Base-by-base conservation (phyloP, 2,113 vertebrate species). In the Merops nubicus region DNA sequence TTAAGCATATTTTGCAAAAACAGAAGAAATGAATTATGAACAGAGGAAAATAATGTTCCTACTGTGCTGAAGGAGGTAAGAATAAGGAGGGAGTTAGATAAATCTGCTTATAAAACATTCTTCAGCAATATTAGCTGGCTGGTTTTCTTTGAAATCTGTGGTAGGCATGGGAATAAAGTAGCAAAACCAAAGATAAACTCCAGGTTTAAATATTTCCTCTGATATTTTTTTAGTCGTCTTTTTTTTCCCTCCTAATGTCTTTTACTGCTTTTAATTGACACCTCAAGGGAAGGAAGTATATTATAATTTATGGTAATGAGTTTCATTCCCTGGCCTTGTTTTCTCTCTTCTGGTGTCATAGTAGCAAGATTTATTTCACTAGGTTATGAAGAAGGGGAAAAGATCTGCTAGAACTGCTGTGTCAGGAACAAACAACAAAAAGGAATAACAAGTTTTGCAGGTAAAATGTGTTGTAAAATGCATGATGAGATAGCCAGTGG, bases 261-360 rank as follows among this genome's bases (percentile, higher is more conserved):
- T 83, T 83, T 81, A 22, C 54, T 89, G 12, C 16, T 89, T 93
- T 93, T 88, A 91, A 86, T 70, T 96, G 69, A 87, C 20, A 91
- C 13, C 75, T 78, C 53, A 77, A 85, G 91, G 65, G 85, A 92
- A 88, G 16, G 18, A 77, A 73, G 81, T 34, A 33, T 80, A 36
- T 89, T 95, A 64, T 78, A 95, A 95, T 88, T 90, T 90, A 91
- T 93, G 80, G 6, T 85, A 88, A 95, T 60, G 40, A 75, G n/a
- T 80, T 92, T 93, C 59, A 85, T 50, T 88, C 64, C 12, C 42
- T 80, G 53, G 38, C 31, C 72, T 87, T 17, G 2, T 79, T 92
- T 88, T 68, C 22, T 62, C 57, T 87, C 21, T 72, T 70, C 34
- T 73, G 11, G 36, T 90, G 40, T 88, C 51, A 43, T 10, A 65